These are phyloP conservation scores for Naja naja DNA, from an alignment of 2,113 vertebrate genomes.

Conservation along the genomic window DNA sequence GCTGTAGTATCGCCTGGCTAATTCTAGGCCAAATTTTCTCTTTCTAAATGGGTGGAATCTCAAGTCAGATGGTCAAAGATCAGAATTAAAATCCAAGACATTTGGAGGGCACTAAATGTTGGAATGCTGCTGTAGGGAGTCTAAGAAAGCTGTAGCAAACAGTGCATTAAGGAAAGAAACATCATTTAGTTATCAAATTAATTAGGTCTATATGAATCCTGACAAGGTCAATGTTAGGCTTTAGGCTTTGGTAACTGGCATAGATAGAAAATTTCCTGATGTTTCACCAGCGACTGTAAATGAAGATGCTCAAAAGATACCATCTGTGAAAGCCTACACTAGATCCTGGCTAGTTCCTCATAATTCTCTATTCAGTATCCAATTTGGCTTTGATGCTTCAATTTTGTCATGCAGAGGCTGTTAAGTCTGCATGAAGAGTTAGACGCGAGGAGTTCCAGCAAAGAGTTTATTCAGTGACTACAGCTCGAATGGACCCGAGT, in stretches of 20 bases:
- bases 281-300: background rate
- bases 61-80: background rate
- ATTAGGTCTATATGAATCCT: background rate
- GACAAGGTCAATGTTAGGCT: background rate
- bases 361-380: background rate
- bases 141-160: background rate
- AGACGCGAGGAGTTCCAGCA: too few species aligned
- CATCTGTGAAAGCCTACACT: background rate
- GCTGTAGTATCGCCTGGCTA: background rate
- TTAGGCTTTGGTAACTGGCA: background rate
- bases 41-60: background rate
- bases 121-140: background rate
- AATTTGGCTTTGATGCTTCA: background rate
- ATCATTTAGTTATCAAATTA: background rate
- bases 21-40: background rate
- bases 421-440: too few species aligned
- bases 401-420: background rate
- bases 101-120: background rate
- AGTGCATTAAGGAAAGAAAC: background rate
- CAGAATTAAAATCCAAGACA: background rate
- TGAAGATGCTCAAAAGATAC: background rate
- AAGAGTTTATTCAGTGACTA: too few species aligned
- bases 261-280: background rate
- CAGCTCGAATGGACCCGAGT: too few species aligned
- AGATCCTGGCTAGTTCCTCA: background rate